Evolutionary conservation across 2,797 vertebrate genomes (phyloP), one percentile per base, ranked within the genome.

Genomic region (Chromobotia macracanthus): DNA sequence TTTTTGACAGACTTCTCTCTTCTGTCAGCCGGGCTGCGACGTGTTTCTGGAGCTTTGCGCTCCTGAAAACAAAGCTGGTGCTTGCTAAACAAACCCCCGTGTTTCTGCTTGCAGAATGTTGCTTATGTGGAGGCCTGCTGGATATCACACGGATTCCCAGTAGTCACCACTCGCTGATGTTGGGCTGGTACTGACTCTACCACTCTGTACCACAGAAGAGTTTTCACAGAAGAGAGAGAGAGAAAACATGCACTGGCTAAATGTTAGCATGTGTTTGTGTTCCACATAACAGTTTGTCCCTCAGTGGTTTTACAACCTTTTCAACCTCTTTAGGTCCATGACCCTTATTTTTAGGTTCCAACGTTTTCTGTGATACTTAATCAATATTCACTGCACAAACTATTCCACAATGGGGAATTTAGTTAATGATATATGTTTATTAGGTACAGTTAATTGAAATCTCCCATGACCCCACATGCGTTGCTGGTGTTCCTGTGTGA

Each of bases 1-100:
- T 87, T 87, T 84, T 82, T 85, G 83, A 72, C 18, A 63, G 84
- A 84, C 85, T 79, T 75, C 80, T 82, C 64, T 84, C 85, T 87
- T 89, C 84, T 88, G 82, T 83, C 75, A 74, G 18, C 50, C 60
- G 18, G 21, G 76, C 44, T 61, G 31, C 46, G 60, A 21, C 55
- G 25, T 10, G 41, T 78, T 58, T 73, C 74, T 78, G 74, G 55
- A 74, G 75, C 67, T 63, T 50, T 46, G 79, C 79, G n/a, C 21
- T 73, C 38, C 74, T 66, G 25, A 81, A 84, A 83, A 78, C 80
- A 80, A 80, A 81, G 75, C 74, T 13, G 15, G 18, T 46, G 69
- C 82, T 81, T 67, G 77, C 77, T 72, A 80, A 82, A 83, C 75
- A 82, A 80, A 67, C 80, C 68, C 66, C 38, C 23, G 63, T 55